Evolutionary conservation across 2,797 vertebrate genomes (phyloP).

Genomic region (Dicrostonyx torquatus): DNA sequence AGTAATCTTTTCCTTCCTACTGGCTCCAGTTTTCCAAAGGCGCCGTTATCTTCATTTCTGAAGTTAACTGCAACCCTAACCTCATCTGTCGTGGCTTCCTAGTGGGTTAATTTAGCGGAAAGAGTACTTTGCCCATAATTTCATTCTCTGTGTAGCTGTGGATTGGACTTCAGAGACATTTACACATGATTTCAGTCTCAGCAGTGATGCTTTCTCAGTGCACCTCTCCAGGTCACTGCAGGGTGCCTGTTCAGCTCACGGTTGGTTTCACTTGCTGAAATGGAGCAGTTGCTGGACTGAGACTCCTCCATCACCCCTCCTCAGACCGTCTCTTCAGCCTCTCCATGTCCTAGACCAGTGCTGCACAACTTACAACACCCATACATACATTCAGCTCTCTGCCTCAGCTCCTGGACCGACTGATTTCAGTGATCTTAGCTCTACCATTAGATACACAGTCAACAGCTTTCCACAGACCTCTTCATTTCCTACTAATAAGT

Average conservation of each 20-base stretch:
- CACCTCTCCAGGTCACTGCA: not conserved
- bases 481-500: not conserved
- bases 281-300: not conserved
- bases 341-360: not conserved
- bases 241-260: not conserved
- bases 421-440: not conserved
- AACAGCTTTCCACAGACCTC: not conserved
- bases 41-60: not conserved
- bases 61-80: not conserved
- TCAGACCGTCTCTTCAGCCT: not conserved
- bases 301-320: not conserved
- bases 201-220: not conserved
- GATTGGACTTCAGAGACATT: not conserved
- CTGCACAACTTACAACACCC: not conserved
- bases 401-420: not conserved
- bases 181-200: not conserved
- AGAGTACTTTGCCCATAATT: not conserved
- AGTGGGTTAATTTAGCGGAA: not conserved
- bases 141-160: not conserved
- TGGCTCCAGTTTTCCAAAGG: not conserved
- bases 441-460: not conserved
- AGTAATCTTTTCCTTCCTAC: not conserved
- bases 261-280: not conserved
- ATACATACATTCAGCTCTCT: not conserved
- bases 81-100: not conserved